These are phyloP conservation scores for Pseudococcus jackbeardsleyi DNA, from an alignment of 2,888 invertebrate genomes.

Conservation along the genomic window DNA sequence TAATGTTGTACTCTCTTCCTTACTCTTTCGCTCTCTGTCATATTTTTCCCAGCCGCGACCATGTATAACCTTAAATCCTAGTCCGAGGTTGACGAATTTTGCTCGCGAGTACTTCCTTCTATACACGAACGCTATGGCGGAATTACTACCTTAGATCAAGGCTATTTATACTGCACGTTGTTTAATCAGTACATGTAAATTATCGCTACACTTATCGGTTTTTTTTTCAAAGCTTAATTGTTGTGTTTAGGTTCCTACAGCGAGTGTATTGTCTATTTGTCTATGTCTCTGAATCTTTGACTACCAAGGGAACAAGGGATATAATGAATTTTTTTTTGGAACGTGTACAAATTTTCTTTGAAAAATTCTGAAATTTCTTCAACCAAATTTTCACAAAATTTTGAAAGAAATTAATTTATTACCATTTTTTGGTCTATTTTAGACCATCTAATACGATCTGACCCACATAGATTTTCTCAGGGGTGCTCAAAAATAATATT, in stretches of 20 bases:
- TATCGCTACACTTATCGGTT: background rate
- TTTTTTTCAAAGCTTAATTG: background rate
- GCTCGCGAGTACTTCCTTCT: background rate
- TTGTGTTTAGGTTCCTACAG: background rate
- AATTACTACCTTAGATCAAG: conserved; percentile 12
- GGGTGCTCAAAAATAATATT: too few species aligned
- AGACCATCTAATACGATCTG: too few species aligned
- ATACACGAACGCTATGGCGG: background rate
- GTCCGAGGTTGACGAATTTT: conserved; percentile 33
- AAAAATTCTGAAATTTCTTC: too few species aligned
- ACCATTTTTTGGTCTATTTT: too few species aligned
- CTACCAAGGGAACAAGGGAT: too few species aligned
- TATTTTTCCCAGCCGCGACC: background rate
- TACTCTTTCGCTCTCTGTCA: background rate
- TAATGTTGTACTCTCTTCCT: background rate
- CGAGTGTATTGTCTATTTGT: background rate
- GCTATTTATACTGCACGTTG: background rate
- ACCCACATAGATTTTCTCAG: too few species aligned
- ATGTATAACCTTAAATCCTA: background rate
- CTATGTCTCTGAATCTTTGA: too few species aligned
- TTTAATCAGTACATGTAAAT: conserved; percentile 1
- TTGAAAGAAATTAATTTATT: too few species aligned
- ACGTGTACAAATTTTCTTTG: too few species aligned
- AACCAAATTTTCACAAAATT: too few species aligned
- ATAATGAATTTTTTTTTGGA: too few species aligned